Percentiles rank a stretch among this genome's conserved stretches.
phyloP scores from a whole-genome alignment of 2,888 invertebrate species.

The Platypus cylindrus region DNA sequence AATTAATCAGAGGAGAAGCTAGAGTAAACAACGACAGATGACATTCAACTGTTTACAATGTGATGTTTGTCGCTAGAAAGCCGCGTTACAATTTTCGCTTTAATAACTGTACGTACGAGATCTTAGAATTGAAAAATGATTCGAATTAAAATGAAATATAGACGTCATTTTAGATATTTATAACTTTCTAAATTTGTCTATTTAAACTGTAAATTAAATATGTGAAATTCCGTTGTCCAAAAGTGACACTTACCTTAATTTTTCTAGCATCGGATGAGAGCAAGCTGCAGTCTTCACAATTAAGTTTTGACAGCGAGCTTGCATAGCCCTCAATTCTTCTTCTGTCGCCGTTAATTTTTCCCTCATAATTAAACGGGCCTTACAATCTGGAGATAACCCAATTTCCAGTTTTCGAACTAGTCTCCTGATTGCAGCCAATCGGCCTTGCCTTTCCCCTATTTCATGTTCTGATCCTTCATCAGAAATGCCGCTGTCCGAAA shows the following conservation, averaged over 20 bases:
- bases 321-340: conserved; percentile 54
- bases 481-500: conserved; percentile 68
- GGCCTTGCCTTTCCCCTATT: conserved; percentile 50
- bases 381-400: conserved; percentile 53
- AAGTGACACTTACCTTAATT: conserved; percentile 17
- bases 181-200: neutral
- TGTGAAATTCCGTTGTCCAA: neutral
- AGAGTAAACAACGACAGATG: neutral
- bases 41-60: neutral
- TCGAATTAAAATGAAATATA: neutral
- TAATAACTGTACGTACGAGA: no score
- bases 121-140: no score
- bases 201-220: neutral
- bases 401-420: conserved; percentile 55
- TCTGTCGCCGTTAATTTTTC: conserved; percentile 61
- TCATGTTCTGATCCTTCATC: conserved; percentile 60
- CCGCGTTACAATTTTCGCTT: no score
- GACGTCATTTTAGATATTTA: neutral
- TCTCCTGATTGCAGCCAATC: conserved; percentile 52
- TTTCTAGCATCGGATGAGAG: conserved; percentile 21
- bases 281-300: conserved; percentile 42
- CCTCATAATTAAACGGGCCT: conserved; percentile 50
- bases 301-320: conserved; percentile 55
- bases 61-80: no score
- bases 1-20: neutral